Percentiles rank a stretch among this genome's conserved stretches.
These are phyloP conservation scores for Dryobota labecula DNA, from an alignment of 2,888 invertebrate species.

Conservation along the genomic window DNA sequence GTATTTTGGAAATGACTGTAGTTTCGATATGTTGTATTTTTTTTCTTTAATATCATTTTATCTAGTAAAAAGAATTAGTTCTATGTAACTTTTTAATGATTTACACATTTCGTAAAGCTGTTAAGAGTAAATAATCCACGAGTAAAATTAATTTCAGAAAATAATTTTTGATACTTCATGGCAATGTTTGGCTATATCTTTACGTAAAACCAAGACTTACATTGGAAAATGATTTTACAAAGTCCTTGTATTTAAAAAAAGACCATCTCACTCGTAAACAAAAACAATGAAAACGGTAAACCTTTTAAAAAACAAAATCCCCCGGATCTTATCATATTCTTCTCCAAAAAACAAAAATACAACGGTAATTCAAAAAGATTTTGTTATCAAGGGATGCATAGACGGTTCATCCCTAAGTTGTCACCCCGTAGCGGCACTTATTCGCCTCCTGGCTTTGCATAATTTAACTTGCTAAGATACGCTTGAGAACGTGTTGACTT, in stretches of 20 bases:
- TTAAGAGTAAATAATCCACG: background rate
- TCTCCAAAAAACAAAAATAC: constrained; percentile 2
- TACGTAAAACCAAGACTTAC: background rate
- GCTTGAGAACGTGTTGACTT: constrained; percentile 43
- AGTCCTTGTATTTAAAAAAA: background rate
- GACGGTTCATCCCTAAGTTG: constrained; percentile 64
- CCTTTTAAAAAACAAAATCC: constrained; percentile 59
- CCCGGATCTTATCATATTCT: background rate
- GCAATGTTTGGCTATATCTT: background rate
- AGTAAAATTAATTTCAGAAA: background rate
- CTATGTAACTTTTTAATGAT: background rate
- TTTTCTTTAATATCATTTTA: no score
- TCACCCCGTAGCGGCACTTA: constrained; percentile 71
- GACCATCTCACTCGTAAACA: background rate
- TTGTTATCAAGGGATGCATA: constrained; percentile 62
- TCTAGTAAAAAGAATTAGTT: background rate
- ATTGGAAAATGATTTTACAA: background rate
- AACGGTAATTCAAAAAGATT: constrained; percentile 46
- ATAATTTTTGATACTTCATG: background rate
- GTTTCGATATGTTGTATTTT: background rate
- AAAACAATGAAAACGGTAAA: constrained; percentile 23
- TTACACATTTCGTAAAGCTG: background rate
- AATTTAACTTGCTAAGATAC: constrained; percentile 69
- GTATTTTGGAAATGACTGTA: background rate
- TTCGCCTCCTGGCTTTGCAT: constrained; percentile 67